Conservation (phyloP, 1,140 invertebrate species). For the Danaus melanippus region DNA sequence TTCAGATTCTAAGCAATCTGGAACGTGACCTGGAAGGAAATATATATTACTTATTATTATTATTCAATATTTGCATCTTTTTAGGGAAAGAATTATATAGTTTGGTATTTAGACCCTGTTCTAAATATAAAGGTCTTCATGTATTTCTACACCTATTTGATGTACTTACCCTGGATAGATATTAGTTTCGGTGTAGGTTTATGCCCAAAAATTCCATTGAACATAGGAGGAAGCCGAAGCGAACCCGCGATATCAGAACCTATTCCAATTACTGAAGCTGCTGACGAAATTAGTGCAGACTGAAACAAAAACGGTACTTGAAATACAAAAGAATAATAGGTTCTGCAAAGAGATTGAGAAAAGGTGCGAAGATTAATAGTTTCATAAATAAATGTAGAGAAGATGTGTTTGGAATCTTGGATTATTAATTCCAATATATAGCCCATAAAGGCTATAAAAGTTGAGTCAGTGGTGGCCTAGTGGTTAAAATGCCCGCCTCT, state of each 20-base stretch:
- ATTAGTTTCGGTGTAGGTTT: constrained; percentile 80
- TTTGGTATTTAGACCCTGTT: no score
- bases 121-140: no score
- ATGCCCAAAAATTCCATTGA: constrained; percentile 89
- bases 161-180: constrained; percentile 67
- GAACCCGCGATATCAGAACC: constrained; percentile 91
- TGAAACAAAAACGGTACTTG: constrained; percentile 33
- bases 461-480: no score
- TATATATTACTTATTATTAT: no score
- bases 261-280: constrained; percentile 84
- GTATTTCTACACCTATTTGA: no score
- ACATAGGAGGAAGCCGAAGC: constrained; percentile 86
- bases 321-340: neutral
- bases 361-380: neutral
- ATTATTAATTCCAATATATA: neutral
- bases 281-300: constrained; percentile 78
- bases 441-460: constrained; percentile 12
- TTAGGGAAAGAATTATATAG: no score
- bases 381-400: neutral
- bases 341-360: no score
- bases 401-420: neutral
- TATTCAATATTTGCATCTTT: no score
- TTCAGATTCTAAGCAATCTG: constrained; percentile 67
- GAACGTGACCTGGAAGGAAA: constrained; percentile 67
- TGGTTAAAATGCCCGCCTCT: no score